These are phyloP conservation scores for Ameiurus melas DNA, from an alignment of 2,113 vertebrate species.

Conservation along the genomic window DNA sequence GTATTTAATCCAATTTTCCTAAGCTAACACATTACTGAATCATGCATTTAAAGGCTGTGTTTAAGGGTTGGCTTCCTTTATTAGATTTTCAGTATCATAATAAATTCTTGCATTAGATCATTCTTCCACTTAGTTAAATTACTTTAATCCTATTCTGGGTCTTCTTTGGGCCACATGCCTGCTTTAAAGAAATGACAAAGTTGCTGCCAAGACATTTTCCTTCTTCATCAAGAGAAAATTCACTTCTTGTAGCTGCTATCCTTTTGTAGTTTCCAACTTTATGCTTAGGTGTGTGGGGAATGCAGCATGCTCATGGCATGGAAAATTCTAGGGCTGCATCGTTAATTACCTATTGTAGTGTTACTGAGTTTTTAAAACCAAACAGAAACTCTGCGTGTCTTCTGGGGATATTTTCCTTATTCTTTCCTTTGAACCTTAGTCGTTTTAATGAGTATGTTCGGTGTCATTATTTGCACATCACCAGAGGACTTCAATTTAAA, in stretches of 20 bases:
- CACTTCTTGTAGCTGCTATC: not conserved
- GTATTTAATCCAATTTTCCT: conserved; percentile 1
- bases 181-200: not conserved
- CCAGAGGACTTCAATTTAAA: not conserved
- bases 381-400: not conserved
- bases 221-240: not conserved
- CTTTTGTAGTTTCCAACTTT: conserved; percentile 20
- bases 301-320: not conserved
- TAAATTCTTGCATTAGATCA: conserved; percentile 24
- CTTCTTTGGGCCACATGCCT: not conserved
- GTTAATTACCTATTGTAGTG: conserved; percentile 17
- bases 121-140: conserved; percentile 37
- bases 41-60: not conserved
- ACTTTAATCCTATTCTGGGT: conserved; percentile 34
- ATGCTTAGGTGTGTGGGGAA: not conserved
- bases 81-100: conserved; percentile 35
- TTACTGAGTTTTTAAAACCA: not conserved
- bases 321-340: not conserved
- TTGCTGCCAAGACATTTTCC: conserved; percentile 8
- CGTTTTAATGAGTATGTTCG: not conserved
- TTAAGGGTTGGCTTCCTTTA: conserved; percentile 2
- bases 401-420: not conserved
- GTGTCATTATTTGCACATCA: conserved; percentile 9
- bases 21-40: not conserved
- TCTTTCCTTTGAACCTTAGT: conserved; percentile 19